Conservation (phyloP, 2,888 invertebrate genomes). For the Arrhopalites spinosus region DNA sequence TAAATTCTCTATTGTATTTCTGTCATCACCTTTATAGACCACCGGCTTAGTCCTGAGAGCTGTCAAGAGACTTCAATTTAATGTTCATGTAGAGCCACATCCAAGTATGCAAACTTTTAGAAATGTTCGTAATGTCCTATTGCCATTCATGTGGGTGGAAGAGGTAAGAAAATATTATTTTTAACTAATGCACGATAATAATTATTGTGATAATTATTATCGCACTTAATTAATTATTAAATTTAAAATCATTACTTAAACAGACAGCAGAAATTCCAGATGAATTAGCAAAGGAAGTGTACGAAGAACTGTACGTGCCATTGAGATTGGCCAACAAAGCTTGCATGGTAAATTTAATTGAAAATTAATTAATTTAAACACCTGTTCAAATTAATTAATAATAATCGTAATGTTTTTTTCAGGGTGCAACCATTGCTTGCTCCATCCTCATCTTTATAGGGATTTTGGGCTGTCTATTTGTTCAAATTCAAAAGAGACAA, state of each 20-base stretch:
- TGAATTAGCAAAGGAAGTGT: conserved; percentile 41
- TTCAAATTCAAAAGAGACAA: not conserved
- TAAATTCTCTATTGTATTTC: conserved; percentile 2
- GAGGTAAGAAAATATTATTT: conserved; percentile 65
- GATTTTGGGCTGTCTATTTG: conserved; percentile 40
- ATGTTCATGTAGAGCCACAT: conserved; percentile 77
- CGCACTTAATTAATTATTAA: not conserved
- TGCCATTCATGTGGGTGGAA: conserved; percentile 88
- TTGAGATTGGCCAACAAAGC: conserved; percentile 49
- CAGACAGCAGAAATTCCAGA: conserved; percentile 51
- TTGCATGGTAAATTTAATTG: conserved; percentile 28
- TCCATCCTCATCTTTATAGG: conserved; percentile 47
- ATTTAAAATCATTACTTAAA: no score
- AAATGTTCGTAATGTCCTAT: conserved; percentile 77
- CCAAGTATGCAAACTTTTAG: conserved; percentile 72
- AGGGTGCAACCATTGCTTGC: conserved; percentile 46
- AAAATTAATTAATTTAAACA: no score
- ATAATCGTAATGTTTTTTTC: no score
- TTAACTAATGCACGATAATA: no score
- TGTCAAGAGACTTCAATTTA: conserved; percentile 71
- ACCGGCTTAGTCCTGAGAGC: conserved; percentile 54
- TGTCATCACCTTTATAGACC: conserved; percentile 45
- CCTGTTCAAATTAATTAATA: no score
- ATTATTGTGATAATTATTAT: no score
- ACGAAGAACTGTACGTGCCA: conserved; percentile 47